A percentile compares a stretch with the other conserved stretches of the same genome.
Evolutionary conservation across 2,113 vertebrate genomes (phyloP).

Genomic region (Paraplagusia blochii): DNA sequence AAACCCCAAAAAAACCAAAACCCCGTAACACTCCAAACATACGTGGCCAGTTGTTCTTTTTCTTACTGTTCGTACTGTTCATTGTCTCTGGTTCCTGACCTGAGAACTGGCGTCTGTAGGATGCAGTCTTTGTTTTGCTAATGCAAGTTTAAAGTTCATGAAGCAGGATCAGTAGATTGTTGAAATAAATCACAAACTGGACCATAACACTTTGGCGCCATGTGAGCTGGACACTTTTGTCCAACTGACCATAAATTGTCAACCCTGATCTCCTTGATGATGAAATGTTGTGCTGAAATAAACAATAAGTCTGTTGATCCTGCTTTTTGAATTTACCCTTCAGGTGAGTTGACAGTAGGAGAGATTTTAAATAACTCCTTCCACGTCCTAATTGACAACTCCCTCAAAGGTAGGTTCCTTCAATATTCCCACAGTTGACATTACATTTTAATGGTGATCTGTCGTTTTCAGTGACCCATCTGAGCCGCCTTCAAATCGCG

Average conservation of each 20-base stretch:
- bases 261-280: constrained; percentile 10
- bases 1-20: too few relatives aligned
- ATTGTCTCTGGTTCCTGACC: constrained; percentile 16
- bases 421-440: constrained; percentile 57
- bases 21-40: constrained; percentile 28
- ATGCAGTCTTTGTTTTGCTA: constrained; percentile 11
- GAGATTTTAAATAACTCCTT: constrained; percentile 77
- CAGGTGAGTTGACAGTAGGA: constrained; percentile 77
- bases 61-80: constrained; percentile 17
- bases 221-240: background rate
- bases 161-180: constrained; percentile 72
- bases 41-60: constrained; percentile 55
- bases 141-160: constrained; percentile 62
- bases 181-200: constrained; percentile 37
- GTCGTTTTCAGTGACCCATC: constrained; percentile 42
- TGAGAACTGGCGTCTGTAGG: constrained; percentile 19
- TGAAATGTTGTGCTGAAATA: constrained; percentile 41
- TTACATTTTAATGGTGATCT: constrained; percentile 43
- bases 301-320: constrained; percentile 69
- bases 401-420: constrained; percentile 71
- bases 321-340: constrained; percentile 77
- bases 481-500: constrained; percentile 32
- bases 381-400: constrained; percentile 76
- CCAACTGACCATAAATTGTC: constrained; percentile 3
- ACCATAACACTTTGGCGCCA: constrained; percentile 32